Evolutionary conservation across 2,797 vertebrate species (phyloP).

Genomic region (Cottoperca gobio): DNA sequence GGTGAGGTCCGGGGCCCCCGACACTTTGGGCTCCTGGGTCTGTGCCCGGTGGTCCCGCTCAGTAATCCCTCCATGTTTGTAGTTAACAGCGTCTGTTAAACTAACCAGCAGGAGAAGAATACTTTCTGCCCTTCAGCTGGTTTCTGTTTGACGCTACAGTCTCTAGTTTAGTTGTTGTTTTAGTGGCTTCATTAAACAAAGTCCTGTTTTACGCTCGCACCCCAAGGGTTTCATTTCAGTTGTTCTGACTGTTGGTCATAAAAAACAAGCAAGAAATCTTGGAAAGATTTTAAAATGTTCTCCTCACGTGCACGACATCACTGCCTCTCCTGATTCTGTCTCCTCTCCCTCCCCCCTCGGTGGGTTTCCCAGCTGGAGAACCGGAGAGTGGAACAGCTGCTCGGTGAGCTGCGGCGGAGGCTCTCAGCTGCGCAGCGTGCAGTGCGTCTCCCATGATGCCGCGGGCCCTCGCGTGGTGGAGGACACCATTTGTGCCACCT

Average conservation of each 20-base stretch:
- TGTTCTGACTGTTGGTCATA: no score
- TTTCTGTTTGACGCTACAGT: background rate
- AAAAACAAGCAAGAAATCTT: no score
- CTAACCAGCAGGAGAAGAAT: constrained; percentile 11
- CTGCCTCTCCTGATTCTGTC: no score
- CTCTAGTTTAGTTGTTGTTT: background rate
- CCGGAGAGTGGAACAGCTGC: constrained; percentile 90
- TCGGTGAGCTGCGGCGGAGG: constrained; percentile 92
- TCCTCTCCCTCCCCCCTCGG: background rate
- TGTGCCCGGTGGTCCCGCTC: no score
- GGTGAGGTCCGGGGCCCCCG: no score
- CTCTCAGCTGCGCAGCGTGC: constrained; percentile 90
- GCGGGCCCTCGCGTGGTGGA: constrained; percentile 84
- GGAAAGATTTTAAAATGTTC: no score
- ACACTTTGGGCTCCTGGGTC: no score
- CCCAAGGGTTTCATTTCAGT: constrained; percentile 21
- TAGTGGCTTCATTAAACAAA: background rate
- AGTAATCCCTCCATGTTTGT: no score
- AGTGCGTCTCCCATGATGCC: constrained; percentile 86
- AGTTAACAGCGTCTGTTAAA: constrained; percentile 15
- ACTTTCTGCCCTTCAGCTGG: constrained; percentile 8
- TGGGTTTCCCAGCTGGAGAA: constrained; percentile 87
- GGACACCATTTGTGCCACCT: constrained; percentile 84
- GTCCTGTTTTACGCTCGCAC: background rate
- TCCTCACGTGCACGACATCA: no score